Base-by-base conservation (phyloP, 2,888 invertebrate genomes). In the Cryptosula pallasiana region DNA sequence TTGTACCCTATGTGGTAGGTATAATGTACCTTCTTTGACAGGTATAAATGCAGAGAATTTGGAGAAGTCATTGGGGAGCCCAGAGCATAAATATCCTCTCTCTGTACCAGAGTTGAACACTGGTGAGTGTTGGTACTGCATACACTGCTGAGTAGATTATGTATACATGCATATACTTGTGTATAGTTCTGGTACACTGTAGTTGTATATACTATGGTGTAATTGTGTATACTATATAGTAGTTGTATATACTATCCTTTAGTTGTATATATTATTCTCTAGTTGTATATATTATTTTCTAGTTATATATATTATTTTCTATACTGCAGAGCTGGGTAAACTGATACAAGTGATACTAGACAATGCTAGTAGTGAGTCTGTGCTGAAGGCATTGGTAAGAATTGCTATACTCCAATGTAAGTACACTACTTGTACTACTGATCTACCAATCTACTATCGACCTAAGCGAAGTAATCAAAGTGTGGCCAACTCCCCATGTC, bases 321-420 rank as follows among this genome's bases (percentile, higher is more conserved):
- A 16, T 16, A 57, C 25, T 57, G 57, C n/a, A 57, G 57, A 57
- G n/a, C n/a, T 57, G 25, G 16, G 9, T 13, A 5, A 13, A n/a
- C 57, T 13, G 57, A 57, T 57, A 23, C 16, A 57, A 23, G 25
- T 57, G 16, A 23, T 57, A 23, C 25, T 57, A 23, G 57, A 57
- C n/a, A 57, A 57, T 23, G 23, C 25, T 13, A n/a, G 20, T 23
- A 57, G 57, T 23, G 16, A 5, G 3, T 9, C 57, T 57, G 57
- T 57, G n/a, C 57, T 57, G 3, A 57, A 57, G 25, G 57, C 57
- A 5, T 57, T 57, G 3, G 57, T 57, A 5, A 57, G 57, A 57
- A 23, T 57, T 23, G 5, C n/a, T 23, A 13, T 57, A 5, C 57
- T 57, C n/a, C 25, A 23, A 5, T 5, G 57, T 57, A 57, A n/a